Conservation (phyloP, 2,888 invertebrate species). For the Diarsia brunnea region DNA sequence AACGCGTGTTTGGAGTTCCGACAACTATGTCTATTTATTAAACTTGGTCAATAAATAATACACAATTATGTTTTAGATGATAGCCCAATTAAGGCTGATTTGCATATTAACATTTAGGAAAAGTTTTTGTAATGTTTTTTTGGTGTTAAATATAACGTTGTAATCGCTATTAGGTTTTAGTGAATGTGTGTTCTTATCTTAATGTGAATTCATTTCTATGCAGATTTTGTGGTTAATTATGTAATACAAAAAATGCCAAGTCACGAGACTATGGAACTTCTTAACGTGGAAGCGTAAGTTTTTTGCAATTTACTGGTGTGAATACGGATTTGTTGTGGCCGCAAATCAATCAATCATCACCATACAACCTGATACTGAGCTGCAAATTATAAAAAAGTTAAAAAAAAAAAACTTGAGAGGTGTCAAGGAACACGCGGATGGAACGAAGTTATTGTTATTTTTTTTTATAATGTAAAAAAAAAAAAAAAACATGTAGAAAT, state of each 20-base stretch:
- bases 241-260: not conserved
- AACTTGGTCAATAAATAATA: constrained; percentile 63
- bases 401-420: no score
- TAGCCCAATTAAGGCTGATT: constrained; percentile 65
- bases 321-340: not conserved
- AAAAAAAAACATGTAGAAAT: no score
- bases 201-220: constrained; percentile 34
- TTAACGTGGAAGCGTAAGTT: not conserved
- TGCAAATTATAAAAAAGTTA: not conserved
- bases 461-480: no score
- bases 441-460: no score
- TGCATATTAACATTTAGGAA: constrained; percentile 56
- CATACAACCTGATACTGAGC: not conserved
- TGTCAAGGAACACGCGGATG: no score
- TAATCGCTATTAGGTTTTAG: constrained; percentile 20
- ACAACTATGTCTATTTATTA: constrained; percentile 63
- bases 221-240: constrained; percentile 8
- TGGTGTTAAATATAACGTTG: constrained; percentile 18
- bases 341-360: constrained; percentile 1
- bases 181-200: constrained; percentile 17
- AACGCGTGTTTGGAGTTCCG: constrained; percentile 58
- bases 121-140: constrained; percentile 43
- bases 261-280: not conserved
- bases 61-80: constrained; percentile 61
- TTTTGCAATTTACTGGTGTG: not conserved